Percentiles rank a stretch among this genome's conserved stretches.
These are phyloP conservation scores for Neotoma lepida DNA, from an alignment of 2,113 vertebrate genomes.

Conservation along the genomic window DNA sequence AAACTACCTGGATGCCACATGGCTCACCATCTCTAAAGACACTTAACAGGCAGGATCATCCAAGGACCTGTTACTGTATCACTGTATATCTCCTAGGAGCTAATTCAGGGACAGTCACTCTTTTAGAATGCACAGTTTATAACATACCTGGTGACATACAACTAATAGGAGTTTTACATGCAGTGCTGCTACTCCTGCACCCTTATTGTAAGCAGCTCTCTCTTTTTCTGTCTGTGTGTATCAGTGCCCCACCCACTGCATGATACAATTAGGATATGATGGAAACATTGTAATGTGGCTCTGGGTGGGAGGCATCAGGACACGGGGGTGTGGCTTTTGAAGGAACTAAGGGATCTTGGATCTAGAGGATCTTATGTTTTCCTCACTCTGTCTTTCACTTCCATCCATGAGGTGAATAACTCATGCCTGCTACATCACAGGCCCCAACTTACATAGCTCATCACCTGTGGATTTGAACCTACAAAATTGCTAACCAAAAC, in stretches of 20 bases:
- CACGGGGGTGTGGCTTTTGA: background rate
- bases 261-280: background rate
- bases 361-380: background rate
- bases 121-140: background rate
- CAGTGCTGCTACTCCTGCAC: accelerated
- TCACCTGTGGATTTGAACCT: background rate
- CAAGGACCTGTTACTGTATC: background rate
- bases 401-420: background rate
- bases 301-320: background rate
- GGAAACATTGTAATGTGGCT: background rate
- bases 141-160: background rate
- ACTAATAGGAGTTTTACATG: background rate
- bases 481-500: background rate
- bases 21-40: background rate
- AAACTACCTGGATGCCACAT: background rate
- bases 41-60: background rate
- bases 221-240: background rate
- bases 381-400: background rate
- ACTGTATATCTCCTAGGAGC: background rate
- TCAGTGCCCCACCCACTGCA: too few relatives aligned
- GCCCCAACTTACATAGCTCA: background rate
- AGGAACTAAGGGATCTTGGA: background rate
- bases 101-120: background rate
- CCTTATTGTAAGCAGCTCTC: too few relatives aligned
- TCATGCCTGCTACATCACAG: background rate